Evolutionary conservation across 2,797 vertebrate genomes (phyloP).

Genomic region (Sebastiscus tertius): DNA sequence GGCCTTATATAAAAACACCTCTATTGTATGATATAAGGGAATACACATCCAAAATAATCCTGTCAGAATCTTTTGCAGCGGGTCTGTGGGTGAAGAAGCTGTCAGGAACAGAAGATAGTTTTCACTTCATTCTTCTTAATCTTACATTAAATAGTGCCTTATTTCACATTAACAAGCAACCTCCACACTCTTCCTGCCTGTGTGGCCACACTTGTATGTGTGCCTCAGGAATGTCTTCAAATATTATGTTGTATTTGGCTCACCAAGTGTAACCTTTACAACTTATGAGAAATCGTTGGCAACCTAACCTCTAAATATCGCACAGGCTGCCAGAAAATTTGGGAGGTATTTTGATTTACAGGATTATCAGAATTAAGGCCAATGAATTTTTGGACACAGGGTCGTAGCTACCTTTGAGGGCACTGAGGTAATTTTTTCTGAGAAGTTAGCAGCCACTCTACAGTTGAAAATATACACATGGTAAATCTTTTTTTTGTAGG

Average conservation of each 20-base stretch:
- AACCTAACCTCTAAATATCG: slow-evolving; percentile 7
- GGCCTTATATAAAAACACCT: slow-evolving; percentile 41
- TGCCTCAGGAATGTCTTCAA: slow-evolving; percentile 3
- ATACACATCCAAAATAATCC: background rate
- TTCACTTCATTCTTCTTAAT: background rate
- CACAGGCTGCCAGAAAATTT: slow-evolving; percentile 18
- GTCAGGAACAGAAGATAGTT: slow-evolving; percentile 3
- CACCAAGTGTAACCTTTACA: slow-evolving; percentile 17
- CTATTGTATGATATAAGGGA: background rate
- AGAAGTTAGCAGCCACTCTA: background rate
- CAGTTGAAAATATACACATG: background rate
- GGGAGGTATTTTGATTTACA: slow-evolving; percentile 29
- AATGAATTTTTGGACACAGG: background rate
- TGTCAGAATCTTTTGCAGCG: background rate
- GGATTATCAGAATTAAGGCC: slow-evolving; percentile 17
- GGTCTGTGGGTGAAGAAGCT: slow-evolving; percentile 7
- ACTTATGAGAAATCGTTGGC: slow-evolving; percentile 19
- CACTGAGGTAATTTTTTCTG: background rate
- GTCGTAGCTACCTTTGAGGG: background rate
- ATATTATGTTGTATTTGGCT: slow-evolving; percentile 19
- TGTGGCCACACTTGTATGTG: slow-evolving; percentile 12
- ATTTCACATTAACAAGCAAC: background rate
- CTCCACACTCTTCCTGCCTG: background rate
- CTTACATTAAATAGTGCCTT: background rate
- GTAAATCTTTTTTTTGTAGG: background rate